These are phyloP conservation scores for Hirudo medicinalis DNA, from an alignment of 1,140 invertebrate species.

Conservation along the genomic window DNA sequence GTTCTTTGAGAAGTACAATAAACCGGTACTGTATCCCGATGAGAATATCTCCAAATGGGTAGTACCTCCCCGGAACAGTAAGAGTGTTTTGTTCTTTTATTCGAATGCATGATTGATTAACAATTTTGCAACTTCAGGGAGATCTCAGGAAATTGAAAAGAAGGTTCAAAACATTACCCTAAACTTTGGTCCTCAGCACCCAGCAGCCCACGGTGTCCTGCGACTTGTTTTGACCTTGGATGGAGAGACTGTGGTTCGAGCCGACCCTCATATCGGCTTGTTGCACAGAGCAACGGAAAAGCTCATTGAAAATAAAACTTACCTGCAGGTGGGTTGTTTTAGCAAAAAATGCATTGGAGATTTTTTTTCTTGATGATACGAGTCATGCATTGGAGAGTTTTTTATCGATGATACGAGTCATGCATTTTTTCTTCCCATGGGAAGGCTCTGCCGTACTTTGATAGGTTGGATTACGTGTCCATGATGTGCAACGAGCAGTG, in stretches of 20 bases:
- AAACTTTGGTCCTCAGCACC: slow-evolving; percentile 97
- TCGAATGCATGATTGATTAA: too few species aligned
- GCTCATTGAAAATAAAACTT: slow-evolving; percentile 95
- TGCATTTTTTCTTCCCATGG: too few species aligned
- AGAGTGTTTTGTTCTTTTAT: slow-evolving; percentile 14
- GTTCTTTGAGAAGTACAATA: slow-evolving; percentile 54
- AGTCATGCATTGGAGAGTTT: too few species aligned
- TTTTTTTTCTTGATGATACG: too few species aligned
- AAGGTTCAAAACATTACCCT: slow-evolving; percentile 66
- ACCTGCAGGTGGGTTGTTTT: slow-evolving; percentile 47
- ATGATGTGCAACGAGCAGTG: slow-evolving; percentile 99
- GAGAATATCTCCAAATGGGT: slow-evolving; percentile 50
- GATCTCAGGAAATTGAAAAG: slow-evolving; percentile 32
- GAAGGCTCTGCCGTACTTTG: slow-evolving; percentile 89
- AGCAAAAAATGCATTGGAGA: too few species aligned
- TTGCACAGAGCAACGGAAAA: slow-evolving; percentile 94
- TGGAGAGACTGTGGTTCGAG: slow-evolving; percentile 74
- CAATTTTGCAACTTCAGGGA: slow-evolving; percentile 8
- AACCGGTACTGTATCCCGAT: slow-evolving; percentile 57
- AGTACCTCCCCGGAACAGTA: slow-evolving; percentile 51
- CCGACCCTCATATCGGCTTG: slow-evolving; percentile 92
- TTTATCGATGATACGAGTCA: too few species aligned
- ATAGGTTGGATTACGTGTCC: slow-evolving; percentile 94
- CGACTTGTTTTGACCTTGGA: slow-evolving; percentile 84
- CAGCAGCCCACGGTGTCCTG: slow-evolving; percentile 92